Evolutionary conservation across 2,888 invertebrate genomes (phyloP), one percentile per base, ranked within the genome.

Genomic region (Hypomecis atomaria): DNA sequence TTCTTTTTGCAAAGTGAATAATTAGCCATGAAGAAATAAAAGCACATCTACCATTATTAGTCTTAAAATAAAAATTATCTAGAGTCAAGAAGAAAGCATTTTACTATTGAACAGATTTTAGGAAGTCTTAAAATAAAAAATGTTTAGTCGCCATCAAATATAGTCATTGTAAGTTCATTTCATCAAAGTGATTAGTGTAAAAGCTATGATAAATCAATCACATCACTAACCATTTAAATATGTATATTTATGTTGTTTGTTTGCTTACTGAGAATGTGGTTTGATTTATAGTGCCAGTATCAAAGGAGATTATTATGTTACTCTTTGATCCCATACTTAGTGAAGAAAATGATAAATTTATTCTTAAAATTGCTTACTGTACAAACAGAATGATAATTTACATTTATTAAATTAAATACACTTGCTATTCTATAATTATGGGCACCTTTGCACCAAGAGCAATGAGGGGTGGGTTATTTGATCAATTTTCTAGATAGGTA

Each of bases 131-230:
- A 23, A 23, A 2, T 23, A 23, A 23, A 2, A 23, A 23, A 23
- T n/a, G n/a, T n/a, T n/a, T n/a, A 23, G 9, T 44, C 49, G 59
- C 62, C 62, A 58, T 67, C 44, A 60, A 56, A 48, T 47, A 54
- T 55, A 58, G 54, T 37, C 48, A 48, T 57, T 59, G 44, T 60
- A 53, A 53, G 63, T 42, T 43, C 43, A 55, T 47, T 65, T 47
- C 47, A 56, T 9, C 52, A 48, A 63, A 67, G 71, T 74, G 67
- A 72, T 73, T 74, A 71, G 65, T 64, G 60, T 71, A 70, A 70
- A 69, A 58, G 44, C 58, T 60, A 59, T 67, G 60, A 64, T 64
- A 66, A 62, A 64, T 66, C 43, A 59, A 68, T 59, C 53, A 65
- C 60, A 65, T 54, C 38, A 60, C 48, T 57, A 40, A 23, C 60